Base-by-base conservation (phyloP, 35 echinoderm and acorn worm genomes). In the Ophiothrix spiculata region DNA sequence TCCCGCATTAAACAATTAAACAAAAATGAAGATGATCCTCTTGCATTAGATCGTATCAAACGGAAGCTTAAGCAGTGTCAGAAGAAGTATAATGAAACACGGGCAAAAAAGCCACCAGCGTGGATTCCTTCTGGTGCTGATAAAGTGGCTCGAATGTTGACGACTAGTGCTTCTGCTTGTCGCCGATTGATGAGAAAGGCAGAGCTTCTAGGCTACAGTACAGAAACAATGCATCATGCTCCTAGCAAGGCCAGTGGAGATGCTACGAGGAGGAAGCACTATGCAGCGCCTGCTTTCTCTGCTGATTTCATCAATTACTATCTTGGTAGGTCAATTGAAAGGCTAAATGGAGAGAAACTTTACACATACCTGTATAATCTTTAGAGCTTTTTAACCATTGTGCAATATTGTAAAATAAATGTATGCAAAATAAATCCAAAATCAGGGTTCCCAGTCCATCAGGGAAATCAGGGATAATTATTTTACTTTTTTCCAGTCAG, bases 261-360 rank as follows among this genome's bases (percentile, higher is more conserved):
- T 10, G 80, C 81, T 4, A 56, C 84, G 34, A 83, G 91, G 23
- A 83, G 91, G 29, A 99, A 99, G 83, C 91, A 92, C 87, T 86
- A 93, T 54, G 81, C 94, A 6, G 77, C 82, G 17, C 96, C 96
- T 33, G 92, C 92, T 0, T 99, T 99, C 79, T 83, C 85, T 25
- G 60, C 92, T 1, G 96, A 99, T 56, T 99, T 99, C 56, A 89
- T 99, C 64, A 94, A 89, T 40, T 99, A 99, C 75, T 99, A 90
- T 56, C 41, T 99, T 16, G 96, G 96, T 99, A n/a, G n/a, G n/a
- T n/a, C n/a, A n/a, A n/a, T n/a, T n/a, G n/a, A n/a, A n/a, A n/a
- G n/a, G n/a, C n/a, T n/a, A n/a, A n/a, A n/a, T n/a, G n/a, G n/a
- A n/a, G n/a, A n/a, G n/a, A n/a, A n/a, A n/a, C n/a, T n/a, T n/a